These are phyloP conservation scores for Mirounga angustirostris DNA, from an alignment of 2,113 vertebrate species.

Conservation along the genomic window DNA sequence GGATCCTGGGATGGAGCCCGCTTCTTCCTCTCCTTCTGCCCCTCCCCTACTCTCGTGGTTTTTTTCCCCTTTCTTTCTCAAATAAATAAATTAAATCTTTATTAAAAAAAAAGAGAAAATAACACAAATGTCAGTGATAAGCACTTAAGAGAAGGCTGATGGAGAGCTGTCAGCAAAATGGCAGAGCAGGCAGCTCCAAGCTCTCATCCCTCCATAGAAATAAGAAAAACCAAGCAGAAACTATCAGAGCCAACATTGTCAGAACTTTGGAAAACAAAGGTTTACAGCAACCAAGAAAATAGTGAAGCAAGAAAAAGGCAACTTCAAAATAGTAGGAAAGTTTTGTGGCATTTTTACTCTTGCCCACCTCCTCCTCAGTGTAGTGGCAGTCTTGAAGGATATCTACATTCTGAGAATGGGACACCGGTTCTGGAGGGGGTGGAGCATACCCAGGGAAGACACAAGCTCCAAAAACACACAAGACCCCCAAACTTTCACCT, in stretches of 20 bases:
- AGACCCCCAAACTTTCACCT: not conserved
- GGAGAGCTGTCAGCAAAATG: not conserved
- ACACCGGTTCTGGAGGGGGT: not conserved
- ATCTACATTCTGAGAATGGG: not conserved
- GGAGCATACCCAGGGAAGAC: not conserved
- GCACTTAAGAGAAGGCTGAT: not conserved
- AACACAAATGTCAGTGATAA: not conserved
- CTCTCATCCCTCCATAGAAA: not conserved
- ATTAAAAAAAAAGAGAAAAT: too few relatives aligned
- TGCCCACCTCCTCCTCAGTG: not conserved
- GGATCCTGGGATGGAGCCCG: too few relatives aligned
- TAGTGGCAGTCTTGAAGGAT: not conserved
- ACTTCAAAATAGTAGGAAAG: not conserved
- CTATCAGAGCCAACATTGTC: not conserved
- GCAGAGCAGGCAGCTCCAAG: not conserved
- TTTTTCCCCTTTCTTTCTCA: too few relatives aligned
- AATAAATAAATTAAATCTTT: too few relatives aligned
- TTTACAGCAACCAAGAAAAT: not conserved
- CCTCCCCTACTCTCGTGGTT: too few relatives aligned
- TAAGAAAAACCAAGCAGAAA: not conserved
- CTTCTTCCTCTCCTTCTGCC: too few relatives aligned
- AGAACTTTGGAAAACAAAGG: not conserved
- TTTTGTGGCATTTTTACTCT: not conserved
- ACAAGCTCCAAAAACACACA: not conserved
- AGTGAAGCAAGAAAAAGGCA: not conserved